phyloP scores from a whole-genome alignment of 2,888 invertebrate species.

The Oligia latruncula region DNA sequence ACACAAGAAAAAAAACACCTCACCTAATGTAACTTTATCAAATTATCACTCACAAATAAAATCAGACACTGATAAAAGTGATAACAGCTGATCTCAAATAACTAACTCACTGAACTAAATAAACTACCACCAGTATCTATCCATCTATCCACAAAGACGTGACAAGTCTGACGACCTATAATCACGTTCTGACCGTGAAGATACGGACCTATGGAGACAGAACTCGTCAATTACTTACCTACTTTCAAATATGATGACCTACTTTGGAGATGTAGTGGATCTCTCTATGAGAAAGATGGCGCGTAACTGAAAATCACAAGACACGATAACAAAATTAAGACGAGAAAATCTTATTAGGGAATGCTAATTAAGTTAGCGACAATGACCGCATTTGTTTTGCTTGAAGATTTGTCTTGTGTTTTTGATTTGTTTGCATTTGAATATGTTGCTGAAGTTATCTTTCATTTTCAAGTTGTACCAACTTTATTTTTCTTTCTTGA shows the following conservation, averaged over 20 bases:
- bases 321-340: not conserved
- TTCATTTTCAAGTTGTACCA: not conserved
- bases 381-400: not conserved
- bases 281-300: not conserved
- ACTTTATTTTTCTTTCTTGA: not conserved
- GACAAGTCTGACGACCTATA: conserved; percentile 29
- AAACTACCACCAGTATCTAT: not conserved
- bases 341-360: not conserved
- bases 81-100: conserved; percentile 26
- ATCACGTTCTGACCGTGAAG: conserved; percentile 54
- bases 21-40: conserved; percentile 8
- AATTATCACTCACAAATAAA: not conserved
- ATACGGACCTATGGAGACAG: conserved; percentile 34
- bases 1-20: not conserved
- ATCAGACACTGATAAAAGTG: conserved; percentile 32
- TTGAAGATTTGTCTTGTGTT: not conserved
- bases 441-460: not conserved
- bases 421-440: not conserved
- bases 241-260: conserved; percentile 43
- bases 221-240: conserved; percentile 35
- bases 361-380: not conserved
- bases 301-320: not conserved
- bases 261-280: not conserved
- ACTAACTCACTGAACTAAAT: conserved; percentile 35
- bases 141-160: conserved; percentile 11